Evolutionary conservation across 2,888 invertebrate species (phyloP).

Genomic region (Phytoseiulus persimilis): DNA sequence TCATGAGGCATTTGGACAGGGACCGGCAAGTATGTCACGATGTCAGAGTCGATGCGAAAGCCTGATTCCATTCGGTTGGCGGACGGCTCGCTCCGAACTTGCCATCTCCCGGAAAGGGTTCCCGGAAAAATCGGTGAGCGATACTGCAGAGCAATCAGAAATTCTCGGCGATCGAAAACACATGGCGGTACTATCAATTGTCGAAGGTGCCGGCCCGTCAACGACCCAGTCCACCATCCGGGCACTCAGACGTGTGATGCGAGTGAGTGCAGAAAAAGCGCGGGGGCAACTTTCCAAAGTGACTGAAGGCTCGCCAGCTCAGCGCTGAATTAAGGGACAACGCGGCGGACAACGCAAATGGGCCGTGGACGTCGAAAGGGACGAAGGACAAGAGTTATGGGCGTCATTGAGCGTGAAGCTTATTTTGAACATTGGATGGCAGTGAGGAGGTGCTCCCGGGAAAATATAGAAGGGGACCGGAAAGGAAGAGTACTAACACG

Average conservation of each 20-base stretch:
- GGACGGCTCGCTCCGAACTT: neutral
- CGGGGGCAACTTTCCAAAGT: neutral
- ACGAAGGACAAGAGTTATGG: conserved; percentile 35
- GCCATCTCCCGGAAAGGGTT: neutral
- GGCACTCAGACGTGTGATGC: neutral
- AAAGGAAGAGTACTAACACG: neutral
- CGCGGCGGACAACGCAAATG: conserved; percentile 22
- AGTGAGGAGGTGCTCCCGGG: neutral
- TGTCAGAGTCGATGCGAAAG: too few relatives aligned
- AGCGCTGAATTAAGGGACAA: neutral
- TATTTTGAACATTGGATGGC: conserved; percentile 29
- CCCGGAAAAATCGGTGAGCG: neutral
- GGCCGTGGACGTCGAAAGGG: conserved; percentile 37
- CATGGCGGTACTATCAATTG: neutral
- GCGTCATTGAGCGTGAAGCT: conserved; percentile 37
- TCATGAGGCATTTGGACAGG: too few relatives aligned
- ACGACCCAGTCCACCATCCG: neutral
- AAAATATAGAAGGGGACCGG: conserved; percentile 1
- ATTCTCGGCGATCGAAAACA: neutral
- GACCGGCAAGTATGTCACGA: too few relatives aligned
- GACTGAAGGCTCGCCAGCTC: neutral
- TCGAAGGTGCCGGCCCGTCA: neutral
- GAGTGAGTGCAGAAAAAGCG: neutral
- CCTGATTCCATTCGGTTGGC: too few relatives aligned
- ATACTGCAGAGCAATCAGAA: neutral